Evolutionary conservation across 2,888 invertebrate species (phyloP).

Genomic region (Mythimna impura): DNA sequence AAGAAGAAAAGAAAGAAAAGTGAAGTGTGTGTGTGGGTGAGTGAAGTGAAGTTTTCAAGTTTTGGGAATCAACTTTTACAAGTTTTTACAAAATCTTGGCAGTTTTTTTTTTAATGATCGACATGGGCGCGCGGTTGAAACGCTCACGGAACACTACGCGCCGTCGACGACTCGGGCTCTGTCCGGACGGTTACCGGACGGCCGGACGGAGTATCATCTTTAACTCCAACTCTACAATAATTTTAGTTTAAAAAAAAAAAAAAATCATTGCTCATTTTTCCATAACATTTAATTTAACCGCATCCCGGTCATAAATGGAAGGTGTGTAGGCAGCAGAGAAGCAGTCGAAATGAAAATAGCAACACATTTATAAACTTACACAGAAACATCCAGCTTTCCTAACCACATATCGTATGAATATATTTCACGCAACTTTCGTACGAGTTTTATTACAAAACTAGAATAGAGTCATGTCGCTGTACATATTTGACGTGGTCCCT

Average conservation of each 20-base stretch:
- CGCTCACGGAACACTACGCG: too few relatives aligned
- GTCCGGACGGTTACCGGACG: too few relatives aligned
- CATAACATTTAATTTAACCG: neutral
- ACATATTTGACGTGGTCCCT: constrained; percentile 24
- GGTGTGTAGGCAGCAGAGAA: neutral
- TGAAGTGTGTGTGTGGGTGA: too few relatives aligned
- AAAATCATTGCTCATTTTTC: neutral
- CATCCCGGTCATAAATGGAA: neutral
- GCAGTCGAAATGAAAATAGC: constrained; percentile 2
- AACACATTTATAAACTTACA: constrained; percentile 7
- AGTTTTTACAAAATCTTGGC: too few relatives aligned
- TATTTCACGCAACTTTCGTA: constrained; percentile 32
- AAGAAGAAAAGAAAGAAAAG: too few relatives aligned
- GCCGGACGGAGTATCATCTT: too few relatives aligned
- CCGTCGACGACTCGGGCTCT: too few relatives aligned
- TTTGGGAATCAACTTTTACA: too few relatives aligned
- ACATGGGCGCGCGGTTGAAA: too few relatives aligned
- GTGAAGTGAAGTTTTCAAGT: too few relatives aligned
- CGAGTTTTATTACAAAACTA: constrained; percentile 39
- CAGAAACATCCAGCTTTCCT: constrained; percentile 2
- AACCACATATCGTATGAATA: constrained; percentile 35
- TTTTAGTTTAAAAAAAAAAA: neutral
- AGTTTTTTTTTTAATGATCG: too few relatives aligned
- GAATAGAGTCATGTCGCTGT: constrained; percentile 12
- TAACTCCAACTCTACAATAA: neutral